Base-by-base conservation (phyloP, 2,888 invertebrate species). In the Gonocerus acuteangulatus region DNA sequence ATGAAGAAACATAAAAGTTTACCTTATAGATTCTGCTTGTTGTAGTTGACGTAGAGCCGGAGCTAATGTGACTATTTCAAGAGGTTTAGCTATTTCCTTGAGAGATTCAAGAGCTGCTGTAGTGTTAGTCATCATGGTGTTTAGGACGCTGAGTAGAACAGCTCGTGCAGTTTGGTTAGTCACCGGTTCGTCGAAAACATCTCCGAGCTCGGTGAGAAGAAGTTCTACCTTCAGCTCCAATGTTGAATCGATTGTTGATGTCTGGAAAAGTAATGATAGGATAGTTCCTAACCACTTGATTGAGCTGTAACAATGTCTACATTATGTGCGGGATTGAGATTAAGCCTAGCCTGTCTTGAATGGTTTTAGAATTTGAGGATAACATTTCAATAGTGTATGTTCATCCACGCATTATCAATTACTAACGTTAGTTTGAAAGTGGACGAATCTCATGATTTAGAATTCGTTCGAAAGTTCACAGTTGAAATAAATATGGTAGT, bases 111-210 rank as follows among this genome's bases (percentile, higher is more conserved):
- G 83, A 1, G 88, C 89, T 59, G 84, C 78, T 49, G 84, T 83
- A 39, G 86, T 86, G 73, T 89, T 90, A 69, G 84, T 82, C 65
- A 84, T 78, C 69, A 89, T 81, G 66, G 82, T 80, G 27, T 83
- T 82, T 56, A 89, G 76, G 62, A 86, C 84, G 1, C 81, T 79
- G 68, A 89, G 79, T 63, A 90, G 77, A 69, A 83, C 80, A 32
- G 83, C 85, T 44, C 87, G 77, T 45, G 87, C 84, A 0, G 89
- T 87, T 72, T 85, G 84, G 75, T 91, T 89, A 66, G 83, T 80
- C 9, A 86, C 84, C 1, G 87, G 86, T 64, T 82, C 83, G 74
- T 89, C 88, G 69, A 89, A 82, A 21, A 85, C 85, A 71, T 89
- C 89, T 34, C 84, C 82, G 65, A 90, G 75, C 19, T 86, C 81